These are phyloP conservation scores for Diglossa cyanea DNA, from an alignment of 2,797 vertebrate species.

Conservation along the genomic window DNA sequence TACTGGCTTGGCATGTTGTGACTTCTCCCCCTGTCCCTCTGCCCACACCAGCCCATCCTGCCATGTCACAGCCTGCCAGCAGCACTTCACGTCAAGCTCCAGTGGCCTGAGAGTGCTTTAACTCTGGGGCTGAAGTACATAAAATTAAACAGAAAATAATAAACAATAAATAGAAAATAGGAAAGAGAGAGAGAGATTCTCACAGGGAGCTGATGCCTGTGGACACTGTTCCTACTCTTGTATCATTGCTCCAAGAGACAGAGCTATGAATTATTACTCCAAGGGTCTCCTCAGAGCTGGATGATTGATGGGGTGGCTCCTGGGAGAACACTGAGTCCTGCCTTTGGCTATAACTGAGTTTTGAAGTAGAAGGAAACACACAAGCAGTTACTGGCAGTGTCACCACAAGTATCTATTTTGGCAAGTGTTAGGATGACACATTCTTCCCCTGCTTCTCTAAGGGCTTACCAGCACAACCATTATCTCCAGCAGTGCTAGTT, in stretches of 20 bases:
- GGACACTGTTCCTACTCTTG: background rate
- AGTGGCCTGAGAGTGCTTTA: background rate
- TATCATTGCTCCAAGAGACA: background rate
- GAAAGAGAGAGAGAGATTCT: background rate
- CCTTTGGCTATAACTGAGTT: background rate
- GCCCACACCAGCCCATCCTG: background rate
- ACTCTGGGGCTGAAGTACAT: background rate
- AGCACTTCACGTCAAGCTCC: background rate
- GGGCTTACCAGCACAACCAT: background rate
- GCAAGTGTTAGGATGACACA: background rate
- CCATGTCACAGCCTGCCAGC: background rate
- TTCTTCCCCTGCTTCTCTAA: background rate
- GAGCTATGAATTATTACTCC: background rate
- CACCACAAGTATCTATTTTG: constrained; percentile 32
- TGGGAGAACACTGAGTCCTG: background rate
- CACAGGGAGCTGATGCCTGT: background rate
- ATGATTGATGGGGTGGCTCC: background rate
- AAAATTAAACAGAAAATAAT: background rate
- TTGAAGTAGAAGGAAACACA: background rate
- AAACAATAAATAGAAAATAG: background rate
- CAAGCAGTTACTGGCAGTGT: background rate
- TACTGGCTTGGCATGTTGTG: background rate
- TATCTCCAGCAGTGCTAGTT: background rate
- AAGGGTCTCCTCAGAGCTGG: background rate
- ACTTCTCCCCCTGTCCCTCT: background rate